Base-by-base conservation (phyloP, 1,140 invertebrate species). In the Mylabris phalerata region DNA sequence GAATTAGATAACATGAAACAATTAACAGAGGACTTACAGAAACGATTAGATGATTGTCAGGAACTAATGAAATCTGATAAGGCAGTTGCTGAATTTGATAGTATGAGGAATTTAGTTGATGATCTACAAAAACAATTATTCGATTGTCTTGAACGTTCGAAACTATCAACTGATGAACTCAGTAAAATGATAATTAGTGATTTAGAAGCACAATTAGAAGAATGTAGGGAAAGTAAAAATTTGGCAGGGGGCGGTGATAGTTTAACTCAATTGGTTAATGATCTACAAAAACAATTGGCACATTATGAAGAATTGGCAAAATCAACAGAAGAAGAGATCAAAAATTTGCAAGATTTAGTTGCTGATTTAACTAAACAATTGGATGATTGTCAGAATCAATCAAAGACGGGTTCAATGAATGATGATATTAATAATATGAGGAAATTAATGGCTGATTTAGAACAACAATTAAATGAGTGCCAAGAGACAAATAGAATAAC, bases 41-140 rank as follows among this genome's bases (percentile, higher is more conserved):
- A 61, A 57, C 61, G 68, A 43, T 51, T 71, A 9, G 57, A 61
- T 24, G 44, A 55, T 11, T 50, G 68, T 10, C 54, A 68, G 59
- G 48, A 46, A 42, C 57, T 62, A 44, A 25, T 54, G 24, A 45
- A 54, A 3, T 11, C 46, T 45, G 27, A 41, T 6, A 45, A 54
- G 5, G 19, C 9, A 9, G 40, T 67, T 60, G 25, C 54, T 48
- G 24, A 69, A 7, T 68, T 71, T 44, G 4, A 5, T 7, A 32
- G 32, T 5, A 5, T 32, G 7, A 55, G 50, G 9, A 55, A 59
- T 9, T 59, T 69, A 1, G 58, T 62, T 7, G 40, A 50, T 13
- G 59, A 50, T 50, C 44, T 56, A 9, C 13, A 49, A 45, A 43
- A 56, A 1, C 44, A 45, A 25, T 41, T 62, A 25, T 19, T 1